These are phyloP conservation scores for Equus przewalskii DNA, from an alignment of 2,113 vertebrate genomes.

Conservation along the genomic window DNA sequence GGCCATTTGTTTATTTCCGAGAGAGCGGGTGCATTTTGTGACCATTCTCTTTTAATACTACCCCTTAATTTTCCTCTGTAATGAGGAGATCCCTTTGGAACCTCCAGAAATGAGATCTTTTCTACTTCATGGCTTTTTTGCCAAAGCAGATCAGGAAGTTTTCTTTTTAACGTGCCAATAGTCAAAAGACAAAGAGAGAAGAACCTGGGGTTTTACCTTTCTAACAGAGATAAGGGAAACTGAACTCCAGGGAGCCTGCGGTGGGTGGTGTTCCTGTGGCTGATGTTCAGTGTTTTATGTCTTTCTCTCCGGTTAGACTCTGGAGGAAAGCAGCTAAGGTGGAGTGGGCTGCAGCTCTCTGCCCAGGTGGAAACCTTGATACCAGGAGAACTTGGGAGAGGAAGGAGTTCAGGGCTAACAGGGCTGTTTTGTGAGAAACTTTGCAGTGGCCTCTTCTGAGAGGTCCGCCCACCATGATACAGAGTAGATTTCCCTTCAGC, in stretches of 20 bases:
- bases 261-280: background rate
- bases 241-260: too few relatives aligned
- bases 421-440: background rate
- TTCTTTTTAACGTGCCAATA: background rate
- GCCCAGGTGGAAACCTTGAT: background rate
- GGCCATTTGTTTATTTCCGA: background rate
- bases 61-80: background rate
- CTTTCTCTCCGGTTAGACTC: too few relatives aligned
- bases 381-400: background rate
- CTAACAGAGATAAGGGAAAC: background rate
- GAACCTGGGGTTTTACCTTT: background rate
- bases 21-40: background rate
- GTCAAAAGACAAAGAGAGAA: background rate
- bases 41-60: background rate
- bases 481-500: background rate
- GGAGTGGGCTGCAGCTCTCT: background rate
- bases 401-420: background rate
- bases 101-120: background rate
- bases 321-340: background rate
- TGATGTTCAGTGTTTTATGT: background rate
- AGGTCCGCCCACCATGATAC: background rate
- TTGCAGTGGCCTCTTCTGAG: background rate
- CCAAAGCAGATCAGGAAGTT: background rate
- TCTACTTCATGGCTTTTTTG: background rate
- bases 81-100: background rate